Base-by-base conservation (phyloP, 2,797 vertebrate genomes). In the Gallinago solitaria region DNA sequence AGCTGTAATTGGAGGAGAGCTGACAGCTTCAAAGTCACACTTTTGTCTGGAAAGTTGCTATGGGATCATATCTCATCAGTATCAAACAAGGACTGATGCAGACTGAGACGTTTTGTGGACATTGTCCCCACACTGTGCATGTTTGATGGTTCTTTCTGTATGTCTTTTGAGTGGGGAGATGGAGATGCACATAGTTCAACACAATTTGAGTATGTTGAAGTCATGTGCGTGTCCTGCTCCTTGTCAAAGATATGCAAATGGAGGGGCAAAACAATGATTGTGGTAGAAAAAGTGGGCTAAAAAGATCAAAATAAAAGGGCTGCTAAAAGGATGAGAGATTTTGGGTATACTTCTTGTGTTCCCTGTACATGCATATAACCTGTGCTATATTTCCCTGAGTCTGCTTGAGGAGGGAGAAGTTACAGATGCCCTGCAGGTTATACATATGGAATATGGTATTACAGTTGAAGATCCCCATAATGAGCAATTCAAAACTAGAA, bases 361-460 rank as follows among this genome's bases (percentile, higher is more conserved):
- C 30, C 50, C 16, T 25, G 10, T 47, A 21, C 3, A 0, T 59
- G 8, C 4, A 4, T 50, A 21, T 47, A 47, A 43, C 25, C 33
- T 69, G 27, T 73, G 41, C 10, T 57, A 2, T 27, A 57, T 65
- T 83, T 83, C 41, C 27, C 35, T 41, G n/a, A 47, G 21, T 25
- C 56, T 77, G 24, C 27, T 51, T 23, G 24, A 61, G 17, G 43
- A 90, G 47, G 25, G 16, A 11, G 28, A 70, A 60, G 32, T 53
- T 61, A 53, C 20, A 33, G 9, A 3, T 43, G 35, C 28, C 47
- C 51, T 61, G 16, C 37, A 73, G 20, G 43, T 73, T 90, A 28
- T 41, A 18, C 2, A 0, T 39, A 32, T 0, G 5, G 84, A 89
- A 41, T 70, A 13, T 0, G 0, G 16, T 39, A 19, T 65, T 37